Base-by-base conservation (phyloP, 2,113 vertebrate genomes). In the Colossoma macropomum region DNA sequence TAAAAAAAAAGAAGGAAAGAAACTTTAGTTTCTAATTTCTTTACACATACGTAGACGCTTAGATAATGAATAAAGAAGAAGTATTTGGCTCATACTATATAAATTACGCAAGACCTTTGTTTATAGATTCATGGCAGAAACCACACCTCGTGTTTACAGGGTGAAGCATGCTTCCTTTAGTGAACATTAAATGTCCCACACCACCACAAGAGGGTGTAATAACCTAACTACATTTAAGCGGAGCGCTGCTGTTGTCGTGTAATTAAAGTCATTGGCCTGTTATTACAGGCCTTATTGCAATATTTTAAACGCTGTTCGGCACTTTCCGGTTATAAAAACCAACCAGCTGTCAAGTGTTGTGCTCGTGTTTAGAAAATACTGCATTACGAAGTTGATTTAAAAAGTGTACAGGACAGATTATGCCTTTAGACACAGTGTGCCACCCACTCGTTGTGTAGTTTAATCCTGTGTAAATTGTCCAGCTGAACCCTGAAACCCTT, bases 201-300 rank as follows among this genome's bases (percentile, higher is more conserved):
- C 25, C 13, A 71, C 89, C 92, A 90, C 90, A 62, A 88, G 91
- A 83, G 90, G 92, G 90, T 32, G 90, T 38, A 30, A 52, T 84
- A 79, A 86, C 81, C 82, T 59, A 50, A 68, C 21, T 25, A 28
- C 63, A 38, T 30, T 4, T 17, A 4, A 19, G 11, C 25, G 12
- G 13, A 21, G 30, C 56, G 32, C 10, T 21, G 3, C 0, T 4
- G 54, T 32, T 19, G 13, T 19, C 3, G 17, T 21, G 8, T 68
- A 68, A 70, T 38, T 38, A 70, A n/a, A 9, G 32, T 41, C 1
- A 38, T 11, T 11, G 41, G 4, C 19, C 32, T 19, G 34, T 70
- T 70, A 70, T 41, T 23, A 9, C 32, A n/a, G 7, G 32, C 7
- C 16, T 69, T 69, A 41, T 62, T 62, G 27, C 25, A 27, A n/a